phyloP scores from a whole-genome alignment of 64 coral and sea anemone species.

The Dendronephthya gigantea region DNA sequence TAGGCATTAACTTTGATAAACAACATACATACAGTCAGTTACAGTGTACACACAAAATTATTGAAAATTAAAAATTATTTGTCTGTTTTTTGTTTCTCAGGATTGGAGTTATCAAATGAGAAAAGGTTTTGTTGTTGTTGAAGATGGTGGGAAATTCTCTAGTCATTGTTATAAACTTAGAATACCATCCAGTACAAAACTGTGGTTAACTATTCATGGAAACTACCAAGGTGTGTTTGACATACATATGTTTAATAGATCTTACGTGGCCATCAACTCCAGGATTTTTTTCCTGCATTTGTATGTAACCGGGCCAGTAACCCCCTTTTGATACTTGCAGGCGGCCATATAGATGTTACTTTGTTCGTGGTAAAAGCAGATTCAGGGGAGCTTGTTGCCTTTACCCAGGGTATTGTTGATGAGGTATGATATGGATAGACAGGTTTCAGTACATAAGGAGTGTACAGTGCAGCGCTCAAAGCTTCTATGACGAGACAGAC shows the following conservation, averaged over 20 bases:
- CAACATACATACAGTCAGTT: too few relatives aligned
- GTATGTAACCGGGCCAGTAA: background rate
- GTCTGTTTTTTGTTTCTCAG: slow-evolving; percentile 6
- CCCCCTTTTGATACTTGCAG: slow-evolving; percentile 9
- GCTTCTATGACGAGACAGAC: too few relatives aligned
- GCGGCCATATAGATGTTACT: slow-evolving; percentile 42
- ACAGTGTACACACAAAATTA: background rate
- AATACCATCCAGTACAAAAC: slow-evolving; percentile 54
- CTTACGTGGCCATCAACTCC: too few relatives aligned
- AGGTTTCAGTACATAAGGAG: too few relatives aligned
- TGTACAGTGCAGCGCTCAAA: too few relatives aligned
- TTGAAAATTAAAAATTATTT: background rate
- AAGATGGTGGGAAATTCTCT: slow-evolving; percentile 41
- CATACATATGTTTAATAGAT: background rate
- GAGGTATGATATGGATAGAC: slow-evolving; percentile 29
- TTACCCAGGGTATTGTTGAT: slow-evolving; percentile 62
- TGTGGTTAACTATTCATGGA: slow-evolving; percentile 71
- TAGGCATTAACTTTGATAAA: too few relatives aligned
- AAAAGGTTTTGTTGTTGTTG: slow-evolving; percentile 79
- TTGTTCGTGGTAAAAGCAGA: slow-evolving; percentile 60
- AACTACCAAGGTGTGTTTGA: background rate
- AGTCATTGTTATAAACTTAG: slow-evolving; percentile 63
- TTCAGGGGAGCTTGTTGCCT: slow-evolving; percentile 71
- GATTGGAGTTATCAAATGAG: slow-evolving; percentile 56
- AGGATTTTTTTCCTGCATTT: background rate